Base-by-base conservation (phyloP, 2,113 vertebrate species). In the Notothenia coriiceps region DNA sequence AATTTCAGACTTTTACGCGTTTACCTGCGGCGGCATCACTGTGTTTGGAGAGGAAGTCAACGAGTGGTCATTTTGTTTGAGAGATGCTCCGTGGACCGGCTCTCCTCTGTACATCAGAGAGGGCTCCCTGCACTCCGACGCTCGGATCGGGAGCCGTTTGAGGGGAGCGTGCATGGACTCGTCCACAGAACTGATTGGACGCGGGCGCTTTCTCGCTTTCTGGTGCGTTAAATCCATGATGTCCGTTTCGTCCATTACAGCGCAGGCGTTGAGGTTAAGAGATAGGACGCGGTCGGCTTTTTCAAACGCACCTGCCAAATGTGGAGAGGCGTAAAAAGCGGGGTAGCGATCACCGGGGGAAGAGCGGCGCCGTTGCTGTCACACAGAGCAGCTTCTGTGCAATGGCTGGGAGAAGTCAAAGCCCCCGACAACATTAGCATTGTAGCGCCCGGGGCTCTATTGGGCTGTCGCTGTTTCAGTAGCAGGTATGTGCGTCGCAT, bases 391-490 rank as follows among this genome's bases (percentile, higher is more conserved):
- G 90, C 86, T 86, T 73, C 86, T 78, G 77, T 60, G 88, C 90
- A 93, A 91, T 93, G 93, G 92, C 92, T 92, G 92, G 91, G 91
- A 94, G 89, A 93, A 93, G 93, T 91, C 92, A 94, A 93, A 94
- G 88, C 92, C 93, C 93, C 92, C 90, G 91, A 93, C 89, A 92
- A 92, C 93, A 93, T 92, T 90, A 91, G 90, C 92, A 91, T 92
- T 83, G 91, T 80, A 85, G 84, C 76, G 92, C 93, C 92, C 15
- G 80, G 57, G 93, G 90, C 88, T 89, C 88, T 93, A 88, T 69
- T 76, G 92, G 91, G 91, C 90, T 92, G 92, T 93, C 92, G 92
- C 92, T 93, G 89, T 79, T 91, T 90, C 91, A 77, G 84, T 46
- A 85, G 92, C 87, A 93, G 92, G 88, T 92, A 88, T 86, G 86